A percentile compares a stretch with the other conserved stretches of the same genome.
Evolutionary conservation across 2,888 invertebrate species (phyloP).

Genomic region (Lasioglossum villosulum): DNA sequence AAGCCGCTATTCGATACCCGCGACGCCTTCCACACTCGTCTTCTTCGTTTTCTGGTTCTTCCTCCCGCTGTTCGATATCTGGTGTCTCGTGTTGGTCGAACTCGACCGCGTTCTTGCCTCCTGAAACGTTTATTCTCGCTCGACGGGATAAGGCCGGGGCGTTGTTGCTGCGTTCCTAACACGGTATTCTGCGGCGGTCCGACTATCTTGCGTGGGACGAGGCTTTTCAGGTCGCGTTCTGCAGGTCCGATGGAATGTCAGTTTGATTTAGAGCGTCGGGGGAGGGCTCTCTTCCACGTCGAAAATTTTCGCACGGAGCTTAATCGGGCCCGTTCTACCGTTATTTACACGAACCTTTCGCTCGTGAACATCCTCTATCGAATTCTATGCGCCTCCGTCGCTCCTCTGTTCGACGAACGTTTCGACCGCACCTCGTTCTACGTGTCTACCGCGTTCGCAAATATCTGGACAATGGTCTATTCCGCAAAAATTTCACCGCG

Average conservation of each 20-base stretch:
- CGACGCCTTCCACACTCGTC: neutral
- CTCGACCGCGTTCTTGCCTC: neutral
- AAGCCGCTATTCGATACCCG: constrained; percentile 38
- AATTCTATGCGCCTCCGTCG: neutral
- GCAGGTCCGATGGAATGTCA: constrained; percentile 3
- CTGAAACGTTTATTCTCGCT: constrained; percentile 46
- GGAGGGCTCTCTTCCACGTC: neutral
- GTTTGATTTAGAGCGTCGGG: constrained; percentile 16
- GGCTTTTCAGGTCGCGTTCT: constrained; percentile 29
- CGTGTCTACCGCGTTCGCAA: neutral
- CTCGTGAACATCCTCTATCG: neutral
- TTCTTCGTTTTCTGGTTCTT: neutral
- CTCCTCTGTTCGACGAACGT: neutral
- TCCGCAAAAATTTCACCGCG: neutral
- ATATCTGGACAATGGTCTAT: neutral
- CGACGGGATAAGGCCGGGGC: constrained; percentile 9
- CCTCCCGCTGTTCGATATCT: neutral
- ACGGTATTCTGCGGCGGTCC: constrained; percentile 13
- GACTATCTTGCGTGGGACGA: neutral
- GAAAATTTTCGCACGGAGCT: constrained; percentile 6
- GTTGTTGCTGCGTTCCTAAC: constrained; percentile 13
- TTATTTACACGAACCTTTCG: neutral
- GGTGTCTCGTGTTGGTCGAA: neutral
- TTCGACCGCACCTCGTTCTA: neutral
- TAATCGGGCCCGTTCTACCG: neutral